Percentiles rank a stretch among this genome's conserved stretches.
These are phyloP conservation scores for Sturnira hondurensis DNA, from an alignment of 2,113 vertebrate genomes.

Conservation along the genomic window DNA sequence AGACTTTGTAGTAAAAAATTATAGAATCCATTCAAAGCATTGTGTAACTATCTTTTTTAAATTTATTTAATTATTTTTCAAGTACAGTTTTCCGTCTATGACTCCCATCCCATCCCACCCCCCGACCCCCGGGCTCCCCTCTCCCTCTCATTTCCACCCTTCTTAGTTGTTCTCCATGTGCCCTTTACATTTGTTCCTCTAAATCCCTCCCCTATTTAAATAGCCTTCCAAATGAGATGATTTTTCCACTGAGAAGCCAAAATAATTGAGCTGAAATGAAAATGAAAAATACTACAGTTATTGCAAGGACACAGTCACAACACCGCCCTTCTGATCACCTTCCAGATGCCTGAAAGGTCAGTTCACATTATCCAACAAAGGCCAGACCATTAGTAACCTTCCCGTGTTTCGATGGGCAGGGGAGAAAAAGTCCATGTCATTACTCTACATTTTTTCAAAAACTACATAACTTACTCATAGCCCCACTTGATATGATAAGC, in stretches of 20 bases:
- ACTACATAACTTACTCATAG: neutral
- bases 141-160: too few relatives aligned
- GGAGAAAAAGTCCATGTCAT: neutral
- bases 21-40: conserved; percentile 2
- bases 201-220: too few relatives aligned
- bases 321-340: neutral
- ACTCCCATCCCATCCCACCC: too few relatives aligned
- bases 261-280: neutral
- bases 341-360: neutral
- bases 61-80: too few relatives aligned
- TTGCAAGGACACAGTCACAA: neutral
- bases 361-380: neutral
- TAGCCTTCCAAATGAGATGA: neutral
- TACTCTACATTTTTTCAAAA: conserved; percentile 1
- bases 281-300: conserved; percentile 25
- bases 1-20: neutral
- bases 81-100: too few relatives aligned
- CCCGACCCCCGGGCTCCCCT: too few relatives aligned
- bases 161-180: too few relatives aligned
- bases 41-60: neutral
- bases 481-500: neutral
- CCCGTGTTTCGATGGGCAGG: neutral
- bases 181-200: too few relatives aligned
- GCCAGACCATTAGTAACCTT: neutral
- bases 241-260: neutral